Percentiles rank a stretch among this genome's conserved stretches.
Conservation (phyloP, 30 jellyfish, hydroid and myxozoan genomes). For the Nemopilema nomurai region DNA sequence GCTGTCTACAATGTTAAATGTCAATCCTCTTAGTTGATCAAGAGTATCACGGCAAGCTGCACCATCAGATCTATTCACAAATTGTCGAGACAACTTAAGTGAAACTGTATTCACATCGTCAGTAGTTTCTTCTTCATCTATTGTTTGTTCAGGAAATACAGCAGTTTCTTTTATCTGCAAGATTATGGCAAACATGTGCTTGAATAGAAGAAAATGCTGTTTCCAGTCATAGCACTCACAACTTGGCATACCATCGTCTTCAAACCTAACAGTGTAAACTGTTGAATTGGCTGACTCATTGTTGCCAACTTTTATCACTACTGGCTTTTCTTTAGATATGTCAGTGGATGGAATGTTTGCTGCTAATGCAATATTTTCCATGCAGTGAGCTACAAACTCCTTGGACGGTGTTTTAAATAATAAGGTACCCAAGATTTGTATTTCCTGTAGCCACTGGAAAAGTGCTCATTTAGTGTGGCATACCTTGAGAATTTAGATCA, state of each 20-base stretch:
- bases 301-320: too few relatives aligned
- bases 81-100: too few relatives aligned
- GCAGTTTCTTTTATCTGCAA: not conserved
- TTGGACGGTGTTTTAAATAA: constrained; percentile 35
- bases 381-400: constrained; percentile 56
- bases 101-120: too few relatives aligned
- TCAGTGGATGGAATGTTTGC: not conserved
- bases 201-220: not conserved
- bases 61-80: too few relatives aligned
- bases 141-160: too few relatives aligned
- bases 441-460: constrained; percentile 34
- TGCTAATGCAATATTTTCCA: constrained; percentile 47
- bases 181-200: not conserved
- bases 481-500: too few relatives aligned
- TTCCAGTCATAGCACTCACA: constrained; percentile 1
- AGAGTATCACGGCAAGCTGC: too few relatives aligned
- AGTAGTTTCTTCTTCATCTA: too few relatives aligned
- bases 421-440: constrained; percentile 41
- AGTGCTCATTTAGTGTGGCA: not conserved
- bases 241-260: not conserved
- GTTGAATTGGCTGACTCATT: too few relatives aligned
- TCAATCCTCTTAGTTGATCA: too few relatives aligned
- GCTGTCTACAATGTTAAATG: too few relatives aligned
- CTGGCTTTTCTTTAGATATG: not conserved
- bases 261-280: not conserved